phyloP scores from a whole-genome alignment of 2,797 vertebrate genomes.

The Rhabdophis nuchalis region DNA sequence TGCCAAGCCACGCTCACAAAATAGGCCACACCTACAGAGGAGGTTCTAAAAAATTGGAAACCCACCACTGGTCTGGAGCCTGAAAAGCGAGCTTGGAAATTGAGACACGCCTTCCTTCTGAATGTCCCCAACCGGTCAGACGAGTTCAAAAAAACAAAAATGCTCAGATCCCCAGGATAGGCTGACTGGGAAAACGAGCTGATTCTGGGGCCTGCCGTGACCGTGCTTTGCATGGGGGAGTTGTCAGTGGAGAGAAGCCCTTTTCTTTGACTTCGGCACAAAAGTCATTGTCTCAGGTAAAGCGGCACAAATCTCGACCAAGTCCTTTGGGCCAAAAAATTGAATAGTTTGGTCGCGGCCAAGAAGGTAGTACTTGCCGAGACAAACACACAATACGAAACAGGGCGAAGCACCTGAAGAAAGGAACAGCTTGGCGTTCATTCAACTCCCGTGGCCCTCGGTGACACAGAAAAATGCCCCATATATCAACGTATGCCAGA shows the following conservation, averaged over 20 bases:
- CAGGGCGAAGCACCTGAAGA: background rate
- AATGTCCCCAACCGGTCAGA: background rate
- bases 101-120: background rate
- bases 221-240: background rate
- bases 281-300: background rate
- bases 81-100: background rate
- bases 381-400: rapidly evolving
- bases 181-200: background rate
- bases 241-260: background rate
- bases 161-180: no score
- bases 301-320: background rate
- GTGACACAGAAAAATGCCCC: background rate
- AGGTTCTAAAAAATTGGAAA: no score
- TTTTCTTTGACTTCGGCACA: background rate
- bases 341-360: background rate
- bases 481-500: no score
- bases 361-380: background rate
- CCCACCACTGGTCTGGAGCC: no score
- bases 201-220: background rate
- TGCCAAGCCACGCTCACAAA: no score
- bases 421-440: background rate
- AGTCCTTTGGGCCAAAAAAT: background rate
- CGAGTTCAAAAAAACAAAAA: background rate
- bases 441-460: background rate
- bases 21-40: no score